Conservation (phyloP, 2,888 invertebrate genomes). For the Nemotelus pantherinus region DNA sequence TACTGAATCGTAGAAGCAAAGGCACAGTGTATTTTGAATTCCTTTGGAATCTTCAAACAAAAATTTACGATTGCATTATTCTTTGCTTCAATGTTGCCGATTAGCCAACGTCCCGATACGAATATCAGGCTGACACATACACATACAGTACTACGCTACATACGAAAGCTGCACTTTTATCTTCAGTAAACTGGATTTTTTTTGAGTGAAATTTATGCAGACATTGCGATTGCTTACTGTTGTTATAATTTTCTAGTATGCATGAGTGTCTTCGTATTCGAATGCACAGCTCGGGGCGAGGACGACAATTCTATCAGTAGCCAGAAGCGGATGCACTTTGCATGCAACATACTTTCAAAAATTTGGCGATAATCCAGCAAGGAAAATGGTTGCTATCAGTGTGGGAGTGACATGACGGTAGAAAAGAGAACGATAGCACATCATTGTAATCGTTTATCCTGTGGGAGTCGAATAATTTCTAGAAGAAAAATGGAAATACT, state of each 20-base stretch:
- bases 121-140: too few relatives aligned
- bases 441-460: conserved; percentile 40
- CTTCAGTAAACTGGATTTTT: conserved; percentile 12
- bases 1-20: too few relatives aligned
- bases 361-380: conserved; percentile 32
- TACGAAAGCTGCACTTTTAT: background rate
- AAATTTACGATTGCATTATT: too few relatives aligned
- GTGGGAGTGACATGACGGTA: conserved; percentile 15
- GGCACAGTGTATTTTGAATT: too few relatives aligned
- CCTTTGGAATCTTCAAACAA: too few relatives aligned
- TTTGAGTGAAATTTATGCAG: background rate
- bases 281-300: background rate
- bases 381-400: background rate
- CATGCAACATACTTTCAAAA: conserved; percentile 36
- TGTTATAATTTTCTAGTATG: conserved; percentile 22
- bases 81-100: background rate
- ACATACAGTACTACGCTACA: too few relatives aligned
- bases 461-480: conserved; percentile 33
- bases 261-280: background rate
- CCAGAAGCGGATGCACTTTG: conserved; percentile 31
- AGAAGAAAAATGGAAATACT: conserved; percentile 19
- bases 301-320: conserved; percentile 20
- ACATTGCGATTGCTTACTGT: conserved; percentile 1
- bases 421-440: conserved; percentile 31
- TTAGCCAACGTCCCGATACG: background rate